Evolutionary conservation across 2,797 vertebrate species (phyloP), one percentile per base, ranked within the genome.

Genomic region (Lophius americanus): DNA sequence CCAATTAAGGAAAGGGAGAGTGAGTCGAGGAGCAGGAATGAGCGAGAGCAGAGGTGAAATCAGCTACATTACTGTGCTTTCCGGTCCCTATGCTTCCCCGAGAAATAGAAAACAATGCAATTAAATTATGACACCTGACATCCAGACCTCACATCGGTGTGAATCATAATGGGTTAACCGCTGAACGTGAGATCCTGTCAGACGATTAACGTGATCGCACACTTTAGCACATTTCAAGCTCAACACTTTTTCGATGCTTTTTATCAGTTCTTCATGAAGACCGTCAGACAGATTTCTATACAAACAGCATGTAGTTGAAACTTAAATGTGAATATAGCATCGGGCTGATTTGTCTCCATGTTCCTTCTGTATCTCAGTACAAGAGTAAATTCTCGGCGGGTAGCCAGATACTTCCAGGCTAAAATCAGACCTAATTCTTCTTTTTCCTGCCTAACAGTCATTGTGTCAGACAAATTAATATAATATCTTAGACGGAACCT

Each of bases 111-210:
- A 93, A 94, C 92, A 94, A 92, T 90, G 90, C 92, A 93, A 94
- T 94, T 94, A 94, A 94, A 94, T 94, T 92, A 93, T 94, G 92
- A 94, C 93, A 94, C 92, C 93, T 93, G 94, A 95, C 92, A 94
- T 88, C 85, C 87, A 89, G 91, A 90, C 91, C 91, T 92, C 91
- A 91, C 86, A 90, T 93, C 88, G 88, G 88, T 88, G 89, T 82
- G 90, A 93, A 92, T 93, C 87, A 91, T 93, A 93, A 93, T 91
- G 92, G 92, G 91, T 91, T 91, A 91, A 92, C 86, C 81, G 64
- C 83, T 84, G 85, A 79, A 92, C 79, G 89, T 92, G 92, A 92
- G 89, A 94, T 90, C 79, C 89, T 92, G 91, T 89, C 88, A 91
- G 90, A 91, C 76, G 86, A 92, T 93, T 94, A 92, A 93, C 92